Conservation (phyloP, 2,888 invertebrate species). For the Callimorpha dominula region DNA sequence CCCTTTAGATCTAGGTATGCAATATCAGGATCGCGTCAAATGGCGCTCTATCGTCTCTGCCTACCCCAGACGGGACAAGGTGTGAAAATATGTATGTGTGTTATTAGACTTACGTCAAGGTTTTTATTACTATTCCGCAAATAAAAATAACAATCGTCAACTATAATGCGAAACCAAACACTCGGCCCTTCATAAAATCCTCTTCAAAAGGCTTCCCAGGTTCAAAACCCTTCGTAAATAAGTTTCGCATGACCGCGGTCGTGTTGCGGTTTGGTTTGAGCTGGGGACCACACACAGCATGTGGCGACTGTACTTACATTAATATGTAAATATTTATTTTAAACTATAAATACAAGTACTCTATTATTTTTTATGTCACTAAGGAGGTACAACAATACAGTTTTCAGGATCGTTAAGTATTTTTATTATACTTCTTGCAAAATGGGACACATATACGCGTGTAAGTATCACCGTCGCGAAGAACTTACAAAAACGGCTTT, state of each 20-base stretch:
- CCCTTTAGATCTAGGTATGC: too few species aligned
- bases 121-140: constrained; percentile 9
- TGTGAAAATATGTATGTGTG: too few species aligned
- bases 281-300: constrained; percentile 35
- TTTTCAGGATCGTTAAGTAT: too few species aligned
- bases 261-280: constrained; percentile 32
- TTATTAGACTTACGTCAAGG: background rate
- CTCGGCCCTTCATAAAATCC: constrained; percentile 15
- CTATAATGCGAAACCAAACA: constrained; percentile 18
- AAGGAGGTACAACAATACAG: too few species aligned
- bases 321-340: background rate
- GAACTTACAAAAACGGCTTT: too few species aligned
- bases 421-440: too few species aligned
- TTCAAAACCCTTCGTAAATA: constrained; percentile 21
- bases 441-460: too few species aligned
- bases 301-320: background rate
- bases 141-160: constrained; percentile 8
- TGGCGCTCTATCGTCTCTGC: too few species aligned
- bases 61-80: too few species aligned
- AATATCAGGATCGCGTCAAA: too few species aligned
- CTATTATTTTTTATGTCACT: background rate
- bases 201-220: constrained; percentile 20
- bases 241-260: constrained; percentile 19
- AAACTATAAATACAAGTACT: background rate
- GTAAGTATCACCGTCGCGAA: too few species aligned